phyloP scores from a whole-genome alignment of 2,888 invertebrate species.

The Trisateles emortualis region DNA sequence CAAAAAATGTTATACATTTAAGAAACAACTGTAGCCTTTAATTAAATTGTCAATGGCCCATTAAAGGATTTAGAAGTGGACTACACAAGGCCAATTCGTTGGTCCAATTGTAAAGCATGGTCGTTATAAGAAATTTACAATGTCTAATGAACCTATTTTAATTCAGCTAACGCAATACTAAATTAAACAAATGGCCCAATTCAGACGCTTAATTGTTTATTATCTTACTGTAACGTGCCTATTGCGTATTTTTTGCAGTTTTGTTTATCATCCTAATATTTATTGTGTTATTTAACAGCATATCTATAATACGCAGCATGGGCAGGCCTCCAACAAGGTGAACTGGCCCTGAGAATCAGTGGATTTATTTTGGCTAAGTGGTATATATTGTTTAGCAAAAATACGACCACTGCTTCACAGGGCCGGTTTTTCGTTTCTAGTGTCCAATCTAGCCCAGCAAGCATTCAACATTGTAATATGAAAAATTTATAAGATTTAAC shows the following conservation, averaged over 20 bases:
- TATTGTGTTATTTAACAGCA: not conserved
- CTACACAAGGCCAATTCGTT: slow-evolving; percentile 21
- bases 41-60: slow-evolving; percentile 43
- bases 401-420: no score
- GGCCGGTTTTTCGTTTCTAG: no score
- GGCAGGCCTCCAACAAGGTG: no score
- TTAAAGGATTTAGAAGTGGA: slow-evolving; percentile 30
- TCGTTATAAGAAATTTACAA: slow-evolving; percentile 47
- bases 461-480: no score
- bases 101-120: slow-evolving; percentile 38
- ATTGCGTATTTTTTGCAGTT: slow-evolving; percentile 17
- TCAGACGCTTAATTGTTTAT: slow-evolving; percentile 45
- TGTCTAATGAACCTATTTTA: slow-evolving; percentile 47
- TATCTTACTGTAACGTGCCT: slow-evolving; percentile 28
- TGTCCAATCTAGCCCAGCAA: no score
- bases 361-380: no score
- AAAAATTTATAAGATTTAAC: no score
- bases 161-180: slow-evolving; percentile 42
- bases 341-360: no score
- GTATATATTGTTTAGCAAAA: no score
- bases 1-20: slow-evolving; percentile 15
- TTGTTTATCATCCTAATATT: slow-evolving; percentile 10
- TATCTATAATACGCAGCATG: not conserved
- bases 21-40: slow-evolving; percentile 32
- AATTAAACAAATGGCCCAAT: slow-evolving; percentile 43